Percentiles rank a stretch among this genome's conserved stretches.
phyloP scores from a whole-genome alignment of 2,888 invertebrate genomes.

The Chloroclysta siterata region DNA sequence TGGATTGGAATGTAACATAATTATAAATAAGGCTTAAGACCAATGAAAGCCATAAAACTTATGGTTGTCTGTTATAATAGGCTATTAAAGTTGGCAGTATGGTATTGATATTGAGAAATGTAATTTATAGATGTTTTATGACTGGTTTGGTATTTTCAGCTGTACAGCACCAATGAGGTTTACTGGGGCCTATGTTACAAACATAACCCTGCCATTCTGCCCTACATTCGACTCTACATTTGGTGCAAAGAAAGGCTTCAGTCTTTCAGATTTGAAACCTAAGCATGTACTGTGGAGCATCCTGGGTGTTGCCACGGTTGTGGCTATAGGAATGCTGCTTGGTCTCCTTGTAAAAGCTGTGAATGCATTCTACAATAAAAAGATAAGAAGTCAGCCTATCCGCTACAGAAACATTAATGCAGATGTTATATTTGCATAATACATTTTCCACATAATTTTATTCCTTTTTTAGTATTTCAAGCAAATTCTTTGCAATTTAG shows the following conservation, averaged over 20 bases:
- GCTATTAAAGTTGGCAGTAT: slow-evolving; percentile 25
- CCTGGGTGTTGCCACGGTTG: slow-evolving; percentile 70
- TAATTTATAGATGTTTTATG: slow-evolving; percentile 27
- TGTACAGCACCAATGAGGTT: slow-evolving; percentile 77
- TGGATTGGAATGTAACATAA: slow-evolving; percentile 7
- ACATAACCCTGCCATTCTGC: slow-evolving; percentile 70
- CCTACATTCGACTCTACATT: slow-evolving; percentile 71
- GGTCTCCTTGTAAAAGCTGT: slow-evolving; percentile 69
- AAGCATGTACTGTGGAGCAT: slow-evolving; percentile 78
- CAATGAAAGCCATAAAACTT: slow-evolving; percentile 24
- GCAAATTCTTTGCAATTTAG: slow-evolving; percentile 10
- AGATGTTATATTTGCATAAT: slow-evolving; percentile 69
- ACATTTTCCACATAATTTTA: slow-evolving; percentile 27
- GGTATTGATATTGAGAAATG: slow-evolving; percentile 25
- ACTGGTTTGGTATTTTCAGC: slow-evolving; percentile 57
- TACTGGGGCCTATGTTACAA: slow-evolving; percentile 71
- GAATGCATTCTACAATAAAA: slow-evolving; percentile 68
- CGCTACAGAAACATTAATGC: slow-evolving; percentile 70
- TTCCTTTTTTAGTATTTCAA: slow-evolving; percentile 18
- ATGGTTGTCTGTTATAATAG: slow-evolving; percentile 18
- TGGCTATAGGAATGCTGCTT: slow-evolving; percentile 68
- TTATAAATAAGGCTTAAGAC: slow-evolving; percentile 15
- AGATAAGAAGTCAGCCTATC: slow-evolving; percentile 67
- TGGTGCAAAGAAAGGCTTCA: slow-evolving; percentile 58
- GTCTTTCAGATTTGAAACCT: slow-evolving; percentile 64